Conservation (phyloP, 2,888 invertebrate genomes). For the Coenonympha glycerion region DNA sequence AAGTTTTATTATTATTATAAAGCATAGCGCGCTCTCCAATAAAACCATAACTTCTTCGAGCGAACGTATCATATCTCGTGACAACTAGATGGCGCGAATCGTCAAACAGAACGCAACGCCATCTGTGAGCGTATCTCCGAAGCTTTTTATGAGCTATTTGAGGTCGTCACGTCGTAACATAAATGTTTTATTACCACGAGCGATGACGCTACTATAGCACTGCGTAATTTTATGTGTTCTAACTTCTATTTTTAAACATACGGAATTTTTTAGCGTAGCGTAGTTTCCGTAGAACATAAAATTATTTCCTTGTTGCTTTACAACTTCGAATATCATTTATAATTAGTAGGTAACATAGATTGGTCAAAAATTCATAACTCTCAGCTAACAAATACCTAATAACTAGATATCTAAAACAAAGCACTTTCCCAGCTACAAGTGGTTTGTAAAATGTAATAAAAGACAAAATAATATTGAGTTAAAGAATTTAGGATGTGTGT, state of each 20-base stretch:
- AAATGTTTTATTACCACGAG: conserved; percentile 61
- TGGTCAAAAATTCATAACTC: not conserved
- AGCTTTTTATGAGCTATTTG: conserved; percentile 69
- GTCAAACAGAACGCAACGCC: conserved; percentile 47
- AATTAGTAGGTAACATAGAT: not conserved
- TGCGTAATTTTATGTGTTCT: conserved; percentile 17
- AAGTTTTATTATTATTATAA: conserved; percentile 75
- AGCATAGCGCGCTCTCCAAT: conserved; percentile 47
- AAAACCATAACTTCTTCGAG: conserved; percentile 58
- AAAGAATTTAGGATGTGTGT: conserved; percentile 49
- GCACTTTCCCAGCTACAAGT: not conserved
- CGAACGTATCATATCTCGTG: conserved; percentile 40
- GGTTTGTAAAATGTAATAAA: conserved; percentile 30
- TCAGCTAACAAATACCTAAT: not conserved
- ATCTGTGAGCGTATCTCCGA: conserved; percentile 59
- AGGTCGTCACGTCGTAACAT: conserved; percentile 67
- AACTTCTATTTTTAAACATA: not conserved
- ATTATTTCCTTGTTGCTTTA: too few relatives aligned
- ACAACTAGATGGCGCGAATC: conserved; percentile 57
- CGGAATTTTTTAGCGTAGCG: not conserved
- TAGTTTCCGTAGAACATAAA: not conserved
- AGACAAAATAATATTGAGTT: conserved; percentile 20
- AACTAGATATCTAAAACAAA: too few relatives aligned
- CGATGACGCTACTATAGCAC: conserved; percentile 69
- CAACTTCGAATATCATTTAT: too few relatives aligned